These are phyloP conservation scores for Saimiri boliviensis DNA, from an alignment of 2,113 vertebrate species.

Conservation along the genomic window DNA sequence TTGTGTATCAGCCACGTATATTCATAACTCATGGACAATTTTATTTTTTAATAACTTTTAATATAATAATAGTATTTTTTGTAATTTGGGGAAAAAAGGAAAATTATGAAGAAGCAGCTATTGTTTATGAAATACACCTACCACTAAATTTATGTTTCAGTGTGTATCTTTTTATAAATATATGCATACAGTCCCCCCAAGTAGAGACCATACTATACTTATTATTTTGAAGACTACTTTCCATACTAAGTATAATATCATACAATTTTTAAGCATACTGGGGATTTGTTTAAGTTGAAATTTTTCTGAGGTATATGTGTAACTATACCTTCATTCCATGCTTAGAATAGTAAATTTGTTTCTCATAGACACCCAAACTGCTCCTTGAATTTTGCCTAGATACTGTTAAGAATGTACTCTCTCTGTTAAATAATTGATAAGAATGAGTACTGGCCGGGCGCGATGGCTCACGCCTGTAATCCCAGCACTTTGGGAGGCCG, in stretches of 20 bases:
- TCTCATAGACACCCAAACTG: neutral
- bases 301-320: neutral
- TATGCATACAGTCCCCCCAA: neutral
- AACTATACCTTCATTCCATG: neutral
- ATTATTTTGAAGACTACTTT: neutral
- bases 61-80: neutral
- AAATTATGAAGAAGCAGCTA: neutral
- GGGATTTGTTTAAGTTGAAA: neutral
- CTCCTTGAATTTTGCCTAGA: conserved; percentile 27
- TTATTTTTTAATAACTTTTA: neutral
- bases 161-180: neutral
- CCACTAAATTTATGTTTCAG: neutral
- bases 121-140: neutral
- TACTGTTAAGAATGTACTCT: neutral
- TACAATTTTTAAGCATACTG: neutral
- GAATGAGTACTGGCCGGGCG: neutral
- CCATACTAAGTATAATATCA: neutral
- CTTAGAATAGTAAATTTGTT: neutral
- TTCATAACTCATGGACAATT: neutral
- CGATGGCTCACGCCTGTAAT: no score
- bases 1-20: neutral
- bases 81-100: neutral
- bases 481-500: no score
- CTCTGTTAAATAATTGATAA: neutral
- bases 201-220: neutral